phyloP scores from a whole-genome alignment of 2,113 vertebrate species.

The Halichoeres trimaculatus region DNA sequence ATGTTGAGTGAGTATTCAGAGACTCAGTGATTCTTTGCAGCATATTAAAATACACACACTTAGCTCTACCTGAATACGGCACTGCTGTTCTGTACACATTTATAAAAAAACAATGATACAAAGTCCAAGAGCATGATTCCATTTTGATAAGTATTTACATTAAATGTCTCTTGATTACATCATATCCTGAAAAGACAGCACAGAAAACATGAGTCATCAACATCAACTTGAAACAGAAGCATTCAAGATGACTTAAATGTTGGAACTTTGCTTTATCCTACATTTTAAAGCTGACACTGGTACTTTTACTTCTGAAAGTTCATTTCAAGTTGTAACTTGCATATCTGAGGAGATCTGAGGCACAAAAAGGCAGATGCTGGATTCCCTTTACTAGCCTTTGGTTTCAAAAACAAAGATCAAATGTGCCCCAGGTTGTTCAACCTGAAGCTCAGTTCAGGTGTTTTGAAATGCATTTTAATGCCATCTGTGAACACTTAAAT shows the following conservation, averaged over 20 bases:
- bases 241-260: too few species aligned
- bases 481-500: background rate
- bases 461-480: background rate
- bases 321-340: background rate
- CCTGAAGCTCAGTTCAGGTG: too few species aligned
- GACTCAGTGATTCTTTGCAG: constrained; percentile 3
- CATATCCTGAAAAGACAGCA: background rate
- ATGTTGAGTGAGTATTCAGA: too few species aligned
- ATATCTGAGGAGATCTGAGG: background rate
- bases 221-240: too few species aligned
- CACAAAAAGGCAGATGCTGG: background rate
- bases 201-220: background rate
- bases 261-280: too few species aligned
- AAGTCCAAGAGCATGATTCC: background rate
- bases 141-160: background rate
- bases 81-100: background rate
- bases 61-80: background rate
- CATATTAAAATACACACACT: background rate
- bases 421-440: too few species aligned
- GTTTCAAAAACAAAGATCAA: background rate
- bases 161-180: background rate
- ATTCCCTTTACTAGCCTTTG: background rate
- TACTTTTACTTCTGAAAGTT: background rate
- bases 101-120: constrained; percentile 5
- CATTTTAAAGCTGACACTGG: background rate